Evolutionary conservation across 2,113 vertebrate genomes (phyloP).

Genomic region (Microtus montanus): DNA sequence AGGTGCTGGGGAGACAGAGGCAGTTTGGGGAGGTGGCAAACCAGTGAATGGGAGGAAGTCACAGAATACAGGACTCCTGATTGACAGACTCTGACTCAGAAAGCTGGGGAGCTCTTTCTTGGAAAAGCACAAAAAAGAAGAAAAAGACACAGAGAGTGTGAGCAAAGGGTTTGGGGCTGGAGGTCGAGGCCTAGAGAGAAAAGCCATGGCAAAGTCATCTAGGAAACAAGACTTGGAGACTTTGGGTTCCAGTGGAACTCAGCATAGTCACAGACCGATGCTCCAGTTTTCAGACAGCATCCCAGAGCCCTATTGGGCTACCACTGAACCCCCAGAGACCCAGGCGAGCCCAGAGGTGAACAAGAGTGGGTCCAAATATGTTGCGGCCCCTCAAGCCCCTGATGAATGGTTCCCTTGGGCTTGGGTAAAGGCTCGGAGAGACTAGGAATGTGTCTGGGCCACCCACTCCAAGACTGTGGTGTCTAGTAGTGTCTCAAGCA

Average conservation of each 20-base stretch:
- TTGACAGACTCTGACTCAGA: background rate
- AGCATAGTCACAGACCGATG: background rate
- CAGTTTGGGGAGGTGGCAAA: background rate
- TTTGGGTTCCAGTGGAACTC: background rate
- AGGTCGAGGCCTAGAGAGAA: background rate
- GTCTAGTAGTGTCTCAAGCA: background rate
- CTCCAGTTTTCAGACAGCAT: background rate
- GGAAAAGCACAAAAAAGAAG: slow-evolving; percentile 14
- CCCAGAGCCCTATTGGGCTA: background rate
- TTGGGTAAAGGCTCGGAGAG: background rate
- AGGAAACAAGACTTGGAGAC: background rate
- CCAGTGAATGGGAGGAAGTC: background rate
- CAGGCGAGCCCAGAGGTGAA: background rate
- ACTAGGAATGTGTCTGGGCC: background rate
- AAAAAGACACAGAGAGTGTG: background rate
- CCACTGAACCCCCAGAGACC: background rate
- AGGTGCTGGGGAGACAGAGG: background rate
- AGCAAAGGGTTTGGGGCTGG: background rate
- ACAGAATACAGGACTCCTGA: background rate
- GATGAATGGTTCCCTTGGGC: background rate
- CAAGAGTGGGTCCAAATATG: background rate
- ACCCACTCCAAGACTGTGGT: background rate
- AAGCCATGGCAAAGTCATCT: background rate
- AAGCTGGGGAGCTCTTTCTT: background rate
- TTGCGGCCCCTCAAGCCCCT: background rate